phyloP scores from a whole-genome alignment of 2,888 invertebrate species.

The Papilio demoleus region DNA sequence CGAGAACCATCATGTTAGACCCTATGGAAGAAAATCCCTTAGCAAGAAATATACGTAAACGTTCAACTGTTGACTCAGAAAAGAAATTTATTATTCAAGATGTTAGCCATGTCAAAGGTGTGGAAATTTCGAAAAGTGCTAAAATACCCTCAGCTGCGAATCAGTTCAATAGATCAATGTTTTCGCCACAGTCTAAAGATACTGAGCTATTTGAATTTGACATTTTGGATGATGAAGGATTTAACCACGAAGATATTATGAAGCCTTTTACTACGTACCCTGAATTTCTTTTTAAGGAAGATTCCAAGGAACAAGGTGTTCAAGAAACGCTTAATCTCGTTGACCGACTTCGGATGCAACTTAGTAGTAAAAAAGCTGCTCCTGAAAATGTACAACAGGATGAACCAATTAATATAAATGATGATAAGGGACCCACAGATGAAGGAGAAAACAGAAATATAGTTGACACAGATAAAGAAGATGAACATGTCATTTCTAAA shows the following conservation, averaged over 20 bases:
- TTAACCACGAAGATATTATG: conserved; percentile 86
- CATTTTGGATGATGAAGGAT: conserved; percentile 86
- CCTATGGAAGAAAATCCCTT: conserved; percentile 66
- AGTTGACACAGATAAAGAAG: conserved; percentile 58
- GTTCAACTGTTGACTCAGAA: conserved; percentile 67
- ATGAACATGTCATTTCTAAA: conserved; percentile 46
- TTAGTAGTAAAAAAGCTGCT: conserved; percentile 86
- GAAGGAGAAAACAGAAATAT: conserved; percentile 49
- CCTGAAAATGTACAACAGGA: conserved; percentile 75
- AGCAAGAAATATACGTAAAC: conserved; percentile 62
- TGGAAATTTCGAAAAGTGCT: conserved; percentile 77
- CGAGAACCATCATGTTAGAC: conserved; percentile 69
- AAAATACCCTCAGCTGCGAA: conserved; percentile 75
- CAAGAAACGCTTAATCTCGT: conserved; percentile 93
- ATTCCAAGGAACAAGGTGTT: conserved; percentile 90
- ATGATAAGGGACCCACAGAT: conserved; percentile 58
- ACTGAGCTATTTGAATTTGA: conserved; percentile 86
- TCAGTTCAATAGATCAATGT: conserved; percentile 85
- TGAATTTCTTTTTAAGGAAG: conserved; percentile 88
- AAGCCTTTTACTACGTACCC: conserved; percentile 87
- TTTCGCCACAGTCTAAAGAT: conserved; percentile 87
- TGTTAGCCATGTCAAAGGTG: conserved; percentile 73
- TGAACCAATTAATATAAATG: conserved; percentile 53
- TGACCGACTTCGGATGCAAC: conserved; percentile 90
- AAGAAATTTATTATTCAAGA: conserved; percentile 74